Evolutionary conservation across 2,113 vertebrate species (phyloP).

Genomic region (Rhinoderma darwinii): DNA sequence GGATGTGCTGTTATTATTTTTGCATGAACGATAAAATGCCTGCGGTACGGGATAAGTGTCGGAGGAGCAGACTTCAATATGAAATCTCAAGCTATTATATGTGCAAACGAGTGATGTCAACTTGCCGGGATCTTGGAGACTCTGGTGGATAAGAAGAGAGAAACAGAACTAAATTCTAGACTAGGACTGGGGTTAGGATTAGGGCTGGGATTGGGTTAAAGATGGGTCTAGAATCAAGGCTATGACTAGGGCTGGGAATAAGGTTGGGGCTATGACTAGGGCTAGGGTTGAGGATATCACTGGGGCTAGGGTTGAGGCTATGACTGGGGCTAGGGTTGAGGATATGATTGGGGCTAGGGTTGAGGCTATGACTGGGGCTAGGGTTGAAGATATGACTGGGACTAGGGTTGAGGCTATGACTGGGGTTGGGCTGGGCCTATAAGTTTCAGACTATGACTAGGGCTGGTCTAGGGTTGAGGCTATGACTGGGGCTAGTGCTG

Average conservation of each 20-base stretch:
- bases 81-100: neutral
- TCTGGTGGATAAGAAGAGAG: neutral
- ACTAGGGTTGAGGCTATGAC: too few relatives aligned
- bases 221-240: neutral
- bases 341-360: too few relatives aligned
- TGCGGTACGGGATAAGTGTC: neutral
- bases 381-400: neutral
- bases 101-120: neutral
- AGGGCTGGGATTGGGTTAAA: too few relatives aligned
- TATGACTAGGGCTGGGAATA: neutral
- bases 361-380: neutral
- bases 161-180: neutral
- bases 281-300: neutral
- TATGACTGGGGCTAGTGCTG: too few relatives aligned
- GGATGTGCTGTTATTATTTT: neutral
- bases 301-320: neutral
- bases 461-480: too few relatives aligned
- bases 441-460: too few relatives aligned
- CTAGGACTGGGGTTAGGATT: neutral
- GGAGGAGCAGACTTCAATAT: neutral
- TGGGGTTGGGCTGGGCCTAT: too few relatives aligned
- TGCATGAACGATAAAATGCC: slow-evolving; percentile 10
- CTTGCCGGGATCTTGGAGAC: neutral
- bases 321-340: neutral
- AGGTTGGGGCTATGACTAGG: neutral